phyloP scores from a whole-genome alignment of 2,888 invertebrate species.

The Saturnia japonica region DNA sequence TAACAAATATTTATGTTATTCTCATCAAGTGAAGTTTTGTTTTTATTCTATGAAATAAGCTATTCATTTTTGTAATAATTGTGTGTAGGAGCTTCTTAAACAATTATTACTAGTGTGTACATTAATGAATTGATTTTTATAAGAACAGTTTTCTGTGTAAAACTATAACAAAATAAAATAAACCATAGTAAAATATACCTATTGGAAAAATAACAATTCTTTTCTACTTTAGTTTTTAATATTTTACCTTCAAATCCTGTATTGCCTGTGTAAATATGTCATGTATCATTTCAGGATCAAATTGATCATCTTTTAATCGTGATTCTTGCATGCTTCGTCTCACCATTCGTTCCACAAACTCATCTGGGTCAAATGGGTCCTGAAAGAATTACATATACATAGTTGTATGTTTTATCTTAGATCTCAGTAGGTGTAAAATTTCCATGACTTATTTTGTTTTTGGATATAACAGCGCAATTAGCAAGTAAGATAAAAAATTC shows the following conservation, averaged over 20 bases:
- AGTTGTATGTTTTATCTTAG: not conserved
- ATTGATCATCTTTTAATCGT: slow-evolving; percentile 83
- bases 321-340: slow-evolving; percentile 94
- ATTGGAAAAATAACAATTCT: not conserved
- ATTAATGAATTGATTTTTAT: not conserved
- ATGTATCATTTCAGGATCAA: slow-evolving; percentile 93
- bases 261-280: slow-evolving; percentile 97
- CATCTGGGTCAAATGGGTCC: slow-evolving; percentile 98
- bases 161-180: not conserved
- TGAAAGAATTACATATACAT: slow-evolving; percentile 57
- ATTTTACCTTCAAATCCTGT: slow-evolving; percentile 84
- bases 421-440: too few species aligned
- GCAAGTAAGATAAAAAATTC: too few species aligned
- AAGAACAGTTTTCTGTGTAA: not conserved
- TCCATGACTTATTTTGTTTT: too few species aligned
- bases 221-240: not conserved
- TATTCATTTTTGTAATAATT: not conserved
- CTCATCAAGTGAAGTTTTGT: too few species aligned
- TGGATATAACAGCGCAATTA: too few species aligned
- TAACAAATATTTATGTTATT: too few species aligned
- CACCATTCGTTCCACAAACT: slow-evolving; percentile 98
- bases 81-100: not conserved
- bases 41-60: too few species aligned
- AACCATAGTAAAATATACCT: not conserved
- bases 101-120: not conserved